Base-by-base conservation (phyloP, 1,140 invertebrate species). In the Hylyphantes graminicola region DNA sequence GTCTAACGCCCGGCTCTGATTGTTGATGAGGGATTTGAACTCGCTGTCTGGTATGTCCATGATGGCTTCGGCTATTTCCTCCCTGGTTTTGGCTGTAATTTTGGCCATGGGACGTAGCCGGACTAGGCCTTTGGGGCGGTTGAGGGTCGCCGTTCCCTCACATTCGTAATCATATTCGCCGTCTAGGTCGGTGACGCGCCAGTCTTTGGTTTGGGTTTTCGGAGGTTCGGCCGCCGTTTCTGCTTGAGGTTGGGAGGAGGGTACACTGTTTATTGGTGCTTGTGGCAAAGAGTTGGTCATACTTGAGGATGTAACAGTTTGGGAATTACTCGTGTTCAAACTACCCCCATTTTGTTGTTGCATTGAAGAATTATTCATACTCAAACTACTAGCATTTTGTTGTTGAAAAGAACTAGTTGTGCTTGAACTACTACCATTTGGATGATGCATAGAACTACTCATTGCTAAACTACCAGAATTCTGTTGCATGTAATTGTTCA, bases 81-180 rank as follows among this genome's bases (percentile, higher is more conserved):
- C 68, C n/a, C 87, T 57, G 10, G 85, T 85, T 82, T 86, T 87
- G 12, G 87, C 87, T 10, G 75, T 61, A 11, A 96, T 95, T 91
- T 96, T 96, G 0, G 95, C 95, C 17, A 96, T 93, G 17, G 95
- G 95, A 79, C 94, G 90, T 10, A 94, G 94, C 87, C 95, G 93
- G 21, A 95, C 94, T 2, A 95, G 90, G 50, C 89, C 88, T 87
- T 95, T 92, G 4, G 96, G 96, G 82, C 96, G 93, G 0, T 96
- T 95, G 85, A 96, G 90, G 6, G 94, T 96, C 48, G 96, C 95
- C 9, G 95, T 95, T 19, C 94, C 94, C 63, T 86, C 87, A 21
- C 75, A 79, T 53, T 85, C 84, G 77, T 74, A 85, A 3, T 85
- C 74, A 13, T 59, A 63, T 21, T 85, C 82, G 51, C 51, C 35